Evolutionary conservation across 1,140 invertebrate species (phyloP).

Genomic region (Diabrotica undecimpunctata): DNA sequence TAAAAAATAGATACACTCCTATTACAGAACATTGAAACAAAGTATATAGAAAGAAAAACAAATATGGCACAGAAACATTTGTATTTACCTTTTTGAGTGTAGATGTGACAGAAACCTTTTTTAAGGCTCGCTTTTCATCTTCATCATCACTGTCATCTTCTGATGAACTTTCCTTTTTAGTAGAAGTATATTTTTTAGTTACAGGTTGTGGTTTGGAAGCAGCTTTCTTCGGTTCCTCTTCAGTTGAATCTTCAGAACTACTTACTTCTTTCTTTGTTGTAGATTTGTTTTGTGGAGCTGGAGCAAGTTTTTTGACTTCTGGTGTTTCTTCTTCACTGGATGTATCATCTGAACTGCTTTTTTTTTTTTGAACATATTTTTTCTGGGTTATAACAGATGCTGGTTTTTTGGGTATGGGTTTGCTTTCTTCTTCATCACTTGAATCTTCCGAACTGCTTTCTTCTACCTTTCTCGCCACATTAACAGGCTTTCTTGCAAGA

Average conservation of each 20-base stretch:
- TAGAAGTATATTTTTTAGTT: constrained; percentile 17
- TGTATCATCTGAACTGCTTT: constrained; percentile 26
- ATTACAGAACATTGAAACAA: no score
- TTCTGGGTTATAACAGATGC: not conserved
- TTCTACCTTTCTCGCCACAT: constrained; percentile 16
- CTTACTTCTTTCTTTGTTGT: constrained; percentile 17
- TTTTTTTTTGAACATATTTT: not conserved
- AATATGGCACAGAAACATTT: no score
- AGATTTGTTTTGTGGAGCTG: constrained; percentile 24
- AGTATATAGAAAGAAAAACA: no score
- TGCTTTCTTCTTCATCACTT: constrained; percentile 31
- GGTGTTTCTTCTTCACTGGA: constrained; percentile 27
- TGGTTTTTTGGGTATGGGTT: constrained; percentile 14
- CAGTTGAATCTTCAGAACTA: constrained; percentile 29
- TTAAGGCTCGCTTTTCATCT: constrained; percentile 13
- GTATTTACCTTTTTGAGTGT: not conserved
- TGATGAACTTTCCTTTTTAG: constrained; percentile 35
- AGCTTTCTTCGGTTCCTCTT: constrained; percentile 24
- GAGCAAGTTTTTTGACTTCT: constrained; percentile 23
- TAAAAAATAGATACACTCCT: no score
- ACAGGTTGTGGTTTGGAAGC: constrained; percentile 5
- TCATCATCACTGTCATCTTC: constrained; percentile 38
- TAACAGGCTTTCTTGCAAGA: constrained; percentile 11
- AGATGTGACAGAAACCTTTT: not conserved
- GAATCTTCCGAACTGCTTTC: constrained; percentile 38